phyloP scores from a whole-genome alignment of 2,797 vertebrate species.

The Poecilia gillii region DNA sequence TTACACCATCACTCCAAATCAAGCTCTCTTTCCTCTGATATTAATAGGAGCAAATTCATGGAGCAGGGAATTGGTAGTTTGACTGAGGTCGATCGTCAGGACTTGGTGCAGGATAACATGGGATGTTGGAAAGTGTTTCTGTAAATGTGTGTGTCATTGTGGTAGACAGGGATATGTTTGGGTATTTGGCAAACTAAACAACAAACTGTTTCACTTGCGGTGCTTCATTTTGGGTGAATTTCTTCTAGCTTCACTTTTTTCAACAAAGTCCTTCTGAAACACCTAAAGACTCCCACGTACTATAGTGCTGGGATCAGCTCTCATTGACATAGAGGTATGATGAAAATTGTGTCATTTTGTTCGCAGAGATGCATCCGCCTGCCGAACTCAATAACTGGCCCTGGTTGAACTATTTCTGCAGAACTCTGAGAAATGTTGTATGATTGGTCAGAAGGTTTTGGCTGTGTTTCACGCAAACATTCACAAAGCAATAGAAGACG shows the following conservation, averaged over 20 bases:
- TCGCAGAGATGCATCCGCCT: too few species aligned
- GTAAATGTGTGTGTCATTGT: neutral
- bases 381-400: too few species aligned
- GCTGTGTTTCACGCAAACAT: too few species aligned
- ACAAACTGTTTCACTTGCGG: neutral
- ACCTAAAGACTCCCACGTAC: neutral
- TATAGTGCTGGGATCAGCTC: too few species aligned
- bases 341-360: too few species aligned
- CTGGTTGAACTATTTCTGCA: too few species aligned
- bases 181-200: neutral
- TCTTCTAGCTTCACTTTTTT: neutral
- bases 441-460: too few species aligned
- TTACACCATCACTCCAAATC: neutral
- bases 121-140: neutral
- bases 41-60: neutral
- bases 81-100: neutral
- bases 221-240: neutral
- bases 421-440: too few species aligned
- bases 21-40: neutral
- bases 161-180: neutral
- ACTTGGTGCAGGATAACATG: neutral
- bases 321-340: too few species aligned
- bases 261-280: neutral
- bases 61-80: neutral
- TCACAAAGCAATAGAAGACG: too few species aligned